Evolutionary conservation across 2,888 invertebrate species (phyloP).

Genomic region (Odontocerum albicorne): DNA sequence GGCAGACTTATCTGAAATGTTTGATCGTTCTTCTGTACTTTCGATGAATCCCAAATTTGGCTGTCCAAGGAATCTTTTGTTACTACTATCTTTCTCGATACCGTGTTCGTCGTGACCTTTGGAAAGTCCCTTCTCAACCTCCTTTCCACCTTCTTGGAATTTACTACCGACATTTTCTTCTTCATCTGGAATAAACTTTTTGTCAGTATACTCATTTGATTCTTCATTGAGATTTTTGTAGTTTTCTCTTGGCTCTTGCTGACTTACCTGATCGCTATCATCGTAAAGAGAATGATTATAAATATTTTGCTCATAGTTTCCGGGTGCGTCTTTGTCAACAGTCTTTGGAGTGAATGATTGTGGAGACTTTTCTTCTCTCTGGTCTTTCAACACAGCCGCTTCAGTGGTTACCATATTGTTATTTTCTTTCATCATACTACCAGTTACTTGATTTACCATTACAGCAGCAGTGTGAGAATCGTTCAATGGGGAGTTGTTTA

Average conservation of each 20-base stretch:
- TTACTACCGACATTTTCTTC: constrained; percentile 18
- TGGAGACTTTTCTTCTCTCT: constrained; percentile 26
- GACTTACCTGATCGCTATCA: constrained; percentile 28
- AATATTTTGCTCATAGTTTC: background rate
- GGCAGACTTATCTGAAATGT: constrained; percentile 17
- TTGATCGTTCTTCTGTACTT: constrained; percentile 14
- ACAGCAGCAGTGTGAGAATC: constrained; percentile 32
- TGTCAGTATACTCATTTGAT: constrained; percentile 25
- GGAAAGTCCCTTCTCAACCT: constrained; percentile 16
- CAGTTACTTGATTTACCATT: constrained; percentile 28
- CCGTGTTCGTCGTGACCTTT: constrained; percentile 16
- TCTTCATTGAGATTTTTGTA: constrained; percentile 17
- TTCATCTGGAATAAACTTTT: constrained; percentile 34
- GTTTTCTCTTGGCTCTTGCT: constrained; percentile 14
- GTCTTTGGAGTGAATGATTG: constrained; percentile 25
- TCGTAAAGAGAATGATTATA: too few species aligned
- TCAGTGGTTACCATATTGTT: constrained; percentile 20
- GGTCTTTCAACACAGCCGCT: constrained; percentile 23
- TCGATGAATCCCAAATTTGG: constrained; percentile 21
- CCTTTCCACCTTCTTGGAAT: constrained; percentile 14
- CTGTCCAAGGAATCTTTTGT: constrained; percentile 28
- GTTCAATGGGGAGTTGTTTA: constrained; percentile 7
- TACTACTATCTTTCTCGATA: constrained; percentile 24
- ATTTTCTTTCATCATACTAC: constrained; percentile 13
- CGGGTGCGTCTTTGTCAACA: background rate